Percentiles rank a stretch among this genome's conserved stretches.
These are phyloP conservation scores for Bambusicola thoracicus DNA, from an alignment of 2,113 vertebrate species.

Conservation along the genomic window DNA sequence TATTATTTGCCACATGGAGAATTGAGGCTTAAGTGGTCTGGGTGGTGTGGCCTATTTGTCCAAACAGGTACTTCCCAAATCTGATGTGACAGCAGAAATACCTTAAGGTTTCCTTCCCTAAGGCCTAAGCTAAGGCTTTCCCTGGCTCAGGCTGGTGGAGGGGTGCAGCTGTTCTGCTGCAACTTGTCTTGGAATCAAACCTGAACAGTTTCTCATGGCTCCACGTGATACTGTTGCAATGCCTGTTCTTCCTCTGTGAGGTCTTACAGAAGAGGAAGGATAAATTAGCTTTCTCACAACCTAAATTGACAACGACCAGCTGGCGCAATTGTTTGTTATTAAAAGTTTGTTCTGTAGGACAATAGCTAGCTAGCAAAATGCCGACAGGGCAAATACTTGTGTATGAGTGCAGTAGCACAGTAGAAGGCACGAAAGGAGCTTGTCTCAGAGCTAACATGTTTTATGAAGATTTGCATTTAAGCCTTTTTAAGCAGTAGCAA, in stretches of 20 bases:
- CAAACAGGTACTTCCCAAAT: neutral
- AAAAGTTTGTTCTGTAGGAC: neutral
- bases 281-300: neutral
- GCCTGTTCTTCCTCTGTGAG: neutral
- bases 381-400: neutral
- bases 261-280: neutral
- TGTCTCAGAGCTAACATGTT: neutral
- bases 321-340: neutral
- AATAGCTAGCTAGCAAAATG: neutral
- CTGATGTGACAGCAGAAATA: neutral
- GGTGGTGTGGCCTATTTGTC: neutral
- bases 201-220: neutral
- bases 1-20: neutral
- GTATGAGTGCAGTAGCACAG: neutral
- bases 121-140: neutral
- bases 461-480: neutral
- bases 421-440: neutral
- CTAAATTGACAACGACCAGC: neutral
- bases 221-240: neutral
- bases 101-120: neutral
- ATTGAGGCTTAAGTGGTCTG: neutral
- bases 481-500: neutral
- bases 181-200: neutral
- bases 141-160: neutral
- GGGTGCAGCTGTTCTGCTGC: neutral